Conservation (phyloP, 2,888 invertebrate species). For the Drosophila barbarae region DNA sequence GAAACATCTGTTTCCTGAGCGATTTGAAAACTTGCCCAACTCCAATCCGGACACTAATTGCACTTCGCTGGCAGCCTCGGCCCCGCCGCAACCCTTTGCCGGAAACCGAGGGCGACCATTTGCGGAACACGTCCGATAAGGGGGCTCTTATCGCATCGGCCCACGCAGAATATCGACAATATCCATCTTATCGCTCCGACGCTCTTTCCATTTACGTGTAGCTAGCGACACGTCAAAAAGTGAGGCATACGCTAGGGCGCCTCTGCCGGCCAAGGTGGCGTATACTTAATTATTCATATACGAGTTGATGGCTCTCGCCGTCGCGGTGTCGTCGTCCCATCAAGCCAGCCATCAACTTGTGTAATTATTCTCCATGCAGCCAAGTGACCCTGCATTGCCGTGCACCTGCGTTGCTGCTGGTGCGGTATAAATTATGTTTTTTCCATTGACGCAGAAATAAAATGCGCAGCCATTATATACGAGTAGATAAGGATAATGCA, state of each 20-base stretch:
- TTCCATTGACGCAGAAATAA: constrained; percentile 40
- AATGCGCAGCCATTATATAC: constrained; percentile 32
- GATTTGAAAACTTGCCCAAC: constrained; percentile 3
- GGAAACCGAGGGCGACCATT: constrained; percentile 15
- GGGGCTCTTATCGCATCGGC: constrained; percentile 16
- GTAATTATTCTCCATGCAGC: constrained; percentile 31
- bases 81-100: constrained; percentile 2
- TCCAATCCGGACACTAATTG: constrained; percentile 48
- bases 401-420: not conserved
- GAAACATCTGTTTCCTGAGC: constrained; percentile 28
- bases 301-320: constrained; percentile 9
- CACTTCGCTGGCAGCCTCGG: constrained; percentile 30
- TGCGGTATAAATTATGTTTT: constrained; percentile 26
- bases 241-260: constrained; percentile 26
- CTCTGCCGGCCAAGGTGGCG: constrained; percentile 20
- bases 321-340: constrained; percentile 2
- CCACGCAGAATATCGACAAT: constrained; percentile 24
- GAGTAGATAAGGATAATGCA: constrained; percentile 33
- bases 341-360: constrained; percentile 16
- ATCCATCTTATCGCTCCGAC: constrained; percentile 22
- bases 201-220: constrained; percentile 4
- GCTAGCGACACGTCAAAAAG: constrained; percentile 17
- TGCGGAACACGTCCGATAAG: constrained; percentile 26
- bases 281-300: constrained; percentile 37
- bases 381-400: constrained; percentile 13